phyloP scores from a whole-genome alignment of 2,113 vertebrate species.

The Hippocampus mohnikei region DNA sequence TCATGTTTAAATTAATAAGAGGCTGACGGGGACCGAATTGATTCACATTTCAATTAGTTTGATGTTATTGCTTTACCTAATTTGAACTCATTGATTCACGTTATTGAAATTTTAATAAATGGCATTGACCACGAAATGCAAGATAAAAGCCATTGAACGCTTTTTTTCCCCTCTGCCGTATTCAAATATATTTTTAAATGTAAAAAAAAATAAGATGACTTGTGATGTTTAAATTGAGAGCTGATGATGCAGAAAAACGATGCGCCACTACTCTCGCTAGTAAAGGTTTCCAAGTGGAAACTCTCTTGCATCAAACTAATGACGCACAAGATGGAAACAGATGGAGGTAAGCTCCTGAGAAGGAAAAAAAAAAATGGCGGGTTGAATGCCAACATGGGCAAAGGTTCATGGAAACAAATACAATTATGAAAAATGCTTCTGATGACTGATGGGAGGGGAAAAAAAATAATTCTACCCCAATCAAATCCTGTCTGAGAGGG shows the following conservation, averaged over 20 bases:
- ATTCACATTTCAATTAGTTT: too few species aligned
- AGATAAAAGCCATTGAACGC: too few species aligned
- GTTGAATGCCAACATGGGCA: neutral
- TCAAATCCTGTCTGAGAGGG: neutral
- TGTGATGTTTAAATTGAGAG: neutral
- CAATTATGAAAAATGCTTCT: neutral
- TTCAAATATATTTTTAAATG: too few species aligned
- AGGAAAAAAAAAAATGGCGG: neutral
- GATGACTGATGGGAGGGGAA: neutral
- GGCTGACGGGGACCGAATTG: too few species aligned
- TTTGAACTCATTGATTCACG: too few species aligned
- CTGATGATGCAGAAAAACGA: neutral
- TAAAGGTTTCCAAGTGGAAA: conserved; percentile 9
- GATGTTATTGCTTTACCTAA: too few species aligned
- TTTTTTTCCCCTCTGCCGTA: too few species aligned
- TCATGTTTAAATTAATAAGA: neutral
- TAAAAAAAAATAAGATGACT: too few species aligned
- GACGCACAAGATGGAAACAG: conserved; percentile 11
- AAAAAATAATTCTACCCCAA: neutral
- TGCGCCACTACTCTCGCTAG: neutral
- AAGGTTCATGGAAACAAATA: conserved; percentile 2
- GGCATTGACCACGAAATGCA: too few species aligned
- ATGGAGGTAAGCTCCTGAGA: conserved; percentile 4
- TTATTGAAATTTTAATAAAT: too few species aligned
- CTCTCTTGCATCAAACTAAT: conserved; percentile 8